Evolutionary conservation across 2,797 vertebrate species (phyloP).

Genomic region (Galago senegalensis): DNA sequence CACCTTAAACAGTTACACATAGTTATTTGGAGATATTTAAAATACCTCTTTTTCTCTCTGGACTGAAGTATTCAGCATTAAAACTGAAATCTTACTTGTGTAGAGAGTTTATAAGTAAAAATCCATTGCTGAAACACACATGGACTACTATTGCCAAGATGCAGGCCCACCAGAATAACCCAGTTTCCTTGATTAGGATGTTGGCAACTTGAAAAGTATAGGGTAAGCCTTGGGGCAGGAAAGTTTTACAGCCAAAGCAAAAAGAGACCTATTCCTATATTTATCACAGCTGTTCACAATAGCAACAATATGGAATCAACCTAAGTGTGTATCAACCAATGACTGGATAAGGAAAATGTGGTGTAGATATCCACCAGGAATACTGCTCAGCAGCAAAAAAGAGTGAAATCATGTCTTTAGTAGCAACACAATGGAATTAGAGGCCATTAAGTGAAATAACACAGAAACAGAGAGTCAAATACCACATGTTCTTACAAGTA

Average conservation of each 20-base stretch:
- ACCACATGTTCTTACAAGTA: not conserved
- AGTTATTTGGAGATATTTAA: not conserved
- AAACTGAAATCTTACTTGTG: not conserved
- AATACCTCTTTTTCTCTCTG: not conserved
- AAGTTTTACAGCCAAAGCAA: not conserved
- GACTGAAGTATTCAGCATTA: not conserved
- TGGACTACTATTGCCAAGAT: not conserved
- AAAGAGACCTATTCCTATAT: too few relatives aligned
- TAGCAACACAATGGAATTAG: not conserved
- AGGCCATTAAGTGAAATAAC: not conserved
- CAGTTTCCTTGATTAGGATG: not conserved
- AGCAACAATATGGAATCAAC: too few relatives aligned
- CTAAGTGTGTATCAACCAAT: too few relatives aligned
- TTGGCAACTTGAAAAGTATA: not conserved
- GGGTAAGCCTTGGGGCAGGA: not conserved
- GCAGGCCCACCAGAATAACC: not conserved
- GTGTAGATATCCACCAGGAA: not conserved
- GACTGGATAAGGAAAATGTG: too few relatives aligned
- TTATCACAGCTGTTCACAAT: too few relatives aligned
- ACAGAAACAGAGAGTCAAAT: not conserved
- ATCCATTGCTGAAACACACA: not conserved
- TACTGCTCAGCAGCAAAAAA: not conserved
- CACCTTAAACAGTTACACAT: not conserved
- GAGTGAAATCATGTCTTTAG: not conserved
- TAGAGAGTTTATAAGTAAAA: not conserved